Percentiles rank a stretch among this genome's conserved stretches.
phyloP scores from a whole-genome alignment of 2,113 vertebrate genomes.

The Isurus oxyrinchus region DNA sequence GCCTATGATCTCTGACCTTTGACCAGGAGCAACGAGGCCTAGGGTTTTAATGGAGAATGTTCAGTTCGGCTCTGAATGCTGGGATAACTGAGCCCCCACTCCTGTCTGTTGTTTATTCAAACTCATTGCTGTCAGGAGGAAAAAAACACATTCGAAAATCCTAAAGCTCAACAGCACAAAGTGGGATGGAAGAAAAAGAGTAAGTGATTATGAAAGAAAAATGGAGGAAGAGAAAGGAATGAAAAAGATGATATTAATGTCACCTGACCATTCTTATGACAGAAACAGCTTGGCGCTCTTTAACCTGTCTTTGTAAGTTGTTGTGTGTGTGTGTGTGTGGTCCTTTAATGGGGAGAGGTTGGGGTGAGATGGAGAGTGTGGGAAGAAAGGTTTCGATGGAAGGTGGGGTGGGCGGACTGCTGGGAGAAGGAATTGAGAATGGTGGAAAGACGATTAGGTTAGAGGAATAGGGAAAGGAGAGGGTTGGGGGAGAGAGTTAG shows the following conservation, averaged over 20 bases:
- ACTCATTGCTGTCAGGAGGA: background rate
- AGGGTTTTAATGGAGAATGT: background rate
- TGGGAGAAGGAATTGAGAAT: background rate
- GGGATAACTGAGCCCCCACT: background rate
- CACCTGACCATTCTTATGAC: background rate
- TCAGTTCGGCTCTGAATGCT: background rate
- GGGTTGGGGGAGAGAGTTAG: background rate
- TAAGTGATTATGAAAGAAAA: background rate
- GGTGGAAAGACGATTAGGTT: background rate
- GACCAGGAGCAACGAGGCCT: background rate
- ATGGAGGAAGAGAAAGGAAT: background rate
- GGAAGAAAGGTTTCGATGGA: background rate
- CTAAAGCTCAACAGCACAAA: background rate
- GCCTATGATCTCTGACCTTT: background rate
- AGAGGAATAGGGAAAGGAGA: background rate
- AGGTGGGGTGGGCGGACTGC: background rate
- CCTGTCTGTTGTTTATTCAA: background rate
- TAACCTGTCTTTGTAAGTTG: background rate
- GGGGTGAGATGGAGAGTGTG: background rate
- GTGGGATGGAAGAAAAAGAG: background rate
- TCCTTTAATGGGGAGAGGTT: background rate
- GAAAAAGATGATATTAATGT: background rate
- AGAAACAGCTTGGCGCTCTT: background rate
- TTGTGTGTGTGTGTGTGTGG: background rate
- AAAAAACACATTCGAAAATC: background rate